Evolutionary conservation across 1,140 invertebrate genomes (phyloP).

Genomic region (Saccostrea cuccullata): DNA sequence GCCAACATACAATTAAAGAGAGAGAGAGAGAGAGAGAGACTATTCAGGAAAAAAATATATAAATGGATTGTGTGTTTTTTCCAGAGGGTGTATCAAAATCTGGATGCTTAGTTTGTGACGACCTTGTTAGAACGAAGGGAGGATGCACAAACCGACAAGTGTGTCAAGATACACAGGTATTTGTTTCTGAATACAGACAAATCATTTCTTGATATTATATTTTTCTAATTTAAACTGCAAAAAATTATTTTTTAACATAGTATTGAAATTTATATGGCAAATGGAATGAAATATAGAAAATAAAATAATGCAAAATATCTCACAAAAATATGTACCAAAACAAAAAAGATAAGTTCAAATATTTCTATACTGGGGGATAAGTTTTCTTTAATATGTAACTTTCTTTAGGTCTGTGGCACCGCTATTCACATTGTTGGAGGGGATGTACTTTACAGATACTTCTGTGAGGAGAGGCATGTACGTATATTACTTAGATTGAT

Average conservation of each 20-base stretch:
- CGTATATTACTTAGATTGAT: neutral
- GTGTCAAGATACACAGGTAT: conserved; percentile 10
- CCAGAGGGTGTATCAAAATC: neutral
- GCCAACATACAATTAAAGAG: no score
- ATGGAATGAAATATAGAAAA: no score
- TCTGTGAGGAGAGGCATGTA: conserved; percentile 7
- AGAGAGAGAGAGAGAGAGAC: no score
- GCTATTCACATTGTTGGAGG: conserved; percentile 1
- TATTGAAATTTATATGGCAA: no score
- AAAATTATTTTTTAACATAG: no score
- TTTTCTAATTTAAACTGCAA: no score
- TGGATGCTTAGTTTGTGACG: neutral
- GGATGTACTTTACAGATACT: neutral
- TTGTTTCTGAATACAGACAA: no score
- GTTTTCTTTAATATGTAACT: neutral
- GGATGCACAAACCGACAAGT: neutral
- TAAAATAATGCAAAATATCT: no score
- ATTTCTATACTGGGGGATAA: no score
- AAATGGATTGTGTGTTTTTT: neutral
- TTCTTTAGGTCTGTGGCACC: neutral
- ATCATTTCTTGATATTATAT: no score
- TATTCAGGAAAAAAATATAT: neutral
- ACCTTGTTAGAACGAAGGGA: neutral
- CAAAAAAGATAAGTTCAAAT: no score
- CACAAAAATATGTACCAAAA: no score